Evolutionary conservation across 1,140 invertebrate genomes (phyloP), one percentile per base, ranked within the genome.

Genomic region (Psix sp.): DNA sequence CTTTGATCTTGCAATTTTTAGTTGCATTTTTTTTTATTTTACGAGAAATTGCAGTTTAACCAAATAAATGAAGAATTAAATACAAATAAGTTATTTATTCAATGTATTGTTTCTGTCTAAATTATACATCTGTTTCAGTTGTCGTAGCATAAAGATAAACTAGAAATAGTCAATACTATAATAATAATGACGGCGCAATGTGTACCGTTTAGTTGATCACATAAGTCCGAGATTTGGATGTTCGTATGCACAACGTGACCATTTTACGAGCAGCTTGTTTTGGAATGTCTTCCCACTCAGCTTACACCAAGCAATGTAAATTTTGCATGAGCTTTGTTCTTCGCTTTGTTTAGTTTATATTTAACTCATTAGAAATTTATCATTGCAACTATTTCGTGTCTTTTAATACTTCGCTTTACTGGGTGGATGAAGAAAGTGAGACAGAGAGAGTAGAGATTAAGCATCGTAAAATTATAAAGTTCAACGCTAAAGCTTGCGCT

Each of bases 391-490:
- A 62, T 51, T 56, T 10, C 7, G 52, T 56, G 31, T 60, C 36
- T 40, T 60, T 67, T 71, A 76, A 71, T 59, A 33, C 26, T 26
- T 3, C 7, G 7, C 65, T 31, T 51, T 13, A 35, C 43, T 48
- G 46, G 18, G 51, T 57, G 43, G 51, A 40, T 74, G 48, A 42
- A 66, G 65, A 66, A 42, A 36, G 42, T 56, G 46, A 62, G 59
- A 67, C 63, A 60, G 56, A 45, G 49, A 42, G 39, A 31, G 15
- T 60, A 48, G 68, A 80, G 75, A 76, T 78, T 77, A 80, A 80
- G 71, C 62, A 57, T 82, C 80, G 76, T 82, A 80, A 82, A 84
- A 82, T 80, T 80, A 78, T 80, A 80, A 85, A 83, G 77, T 79
- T 81, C 56, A 51, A 35, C 57, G 73, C 66, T 81, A 63, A 76